Evolutionary conservation across 2,888 invertebrate genomes (phyloP).

Genomic region (Coleophora flavipennella): DNA sequence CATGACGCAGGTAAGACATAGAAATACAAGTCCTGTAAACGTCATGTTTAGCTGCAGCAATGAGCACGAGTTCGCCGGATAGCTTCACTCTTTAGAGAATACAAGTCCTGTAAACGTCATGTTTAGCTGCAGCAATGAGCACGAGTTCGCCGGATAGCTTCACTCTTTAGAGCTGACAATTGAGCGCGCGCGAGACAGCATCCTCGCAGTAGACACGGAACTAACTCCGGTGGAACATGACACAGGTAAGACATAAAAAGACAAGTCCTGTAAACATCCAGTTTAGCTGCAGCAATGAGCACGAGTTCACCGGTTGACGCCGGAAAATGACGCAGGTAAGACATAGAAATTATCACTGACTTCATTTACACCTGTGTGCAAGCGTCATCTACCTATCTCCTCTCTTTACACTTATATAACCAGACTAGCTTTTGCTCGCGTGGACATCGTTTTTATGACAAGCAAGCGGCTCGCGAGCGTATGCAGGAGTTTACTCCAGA

Average conservation of each 20-base stretch:
- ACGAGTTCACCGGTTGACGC: conserved; percentile 89
- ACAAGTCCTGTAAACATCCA: conserved; percentile 86
- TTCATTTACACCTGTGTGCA: too few species aligned
- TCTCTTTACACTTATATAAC: too few species aligned
- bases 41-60: conserved; percentile 89
- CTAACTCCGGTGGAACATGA: conserved; percentile 43
- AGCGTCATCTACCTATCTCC: too few species aligned
- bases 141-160: conserved; percentile 91
- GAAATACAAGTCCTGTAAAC: conserved; percentile 74
- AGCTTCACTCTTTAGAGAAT: conserved; percentile 85
- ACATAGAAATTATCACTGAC: too few species aligned
- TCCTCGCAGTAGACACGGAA: conserved; percentile 34
- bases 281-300: conserved; percentile 87
- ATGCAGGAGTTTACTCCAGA: too few species aligned
- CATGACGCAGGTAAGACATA: conserved; percentile 30
- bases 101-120: conserved; percentile 83
- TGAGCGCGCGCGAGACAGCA: conserved; percentile 25
- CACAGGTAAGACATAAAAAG: conserved; percentile 22
- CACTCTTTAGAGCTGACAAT: conserved; percentile 78
- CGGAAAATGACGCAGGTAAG: conserved; percentile 37
- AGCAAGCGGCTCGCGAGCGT: too few species aligned
- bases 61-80: conserved; percentile 87
- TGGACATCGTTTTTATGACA: too few species aligned
- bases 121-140: conserved; percentile 88
- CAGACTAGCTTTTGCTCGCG: too few species aligned